Percentiles rank a stretch among this genome's conserved stretches.
Conservation (phyloP, 2,888 invertebrate species). For the Apoda limacodes region DNA sequence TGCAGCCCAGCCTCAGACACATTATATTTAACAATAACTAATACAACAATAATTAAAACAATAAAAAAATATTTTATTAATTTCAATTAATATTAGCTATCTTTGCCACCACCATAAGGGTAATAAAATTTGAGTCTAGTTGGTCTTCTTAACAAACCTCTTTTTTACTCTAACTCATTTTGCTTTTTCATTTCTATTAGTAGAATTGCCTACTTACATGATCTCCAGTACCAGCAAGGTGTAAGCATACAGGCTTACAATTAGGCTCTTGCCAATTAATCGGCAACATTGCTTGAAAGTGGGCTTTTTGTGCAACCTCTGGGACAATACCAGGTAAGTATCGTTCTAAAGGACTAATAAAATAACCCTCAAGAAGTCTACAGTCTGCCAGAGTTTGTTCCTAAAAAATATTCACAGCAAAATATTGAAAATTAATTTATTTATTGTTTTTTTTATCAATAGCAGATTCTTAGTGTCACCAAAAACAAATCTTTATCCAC, state of each 20-base stretch:
- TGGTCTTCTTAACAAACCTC: too few relatives aligned
- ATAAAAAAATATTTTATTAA: too few relatives aligned
- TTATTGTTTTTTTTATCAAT: not conserved
- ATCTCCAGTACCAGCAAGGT: constrained; percentile 98
- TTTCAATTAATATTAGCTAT: too few relatives aligned
- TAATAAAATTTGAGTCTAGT: too few relatives aligned
- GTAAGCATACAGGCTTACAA: constrained; percentile 89
- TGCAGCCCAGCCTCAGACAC: too few relatives aligned
- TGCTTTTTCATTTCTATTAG: too few relatives aligned
- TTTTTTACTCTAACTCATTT: too few relatives aligned
- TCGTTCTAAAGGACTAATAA: constrained; percentile 84
- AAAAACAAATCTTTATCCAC: too few relatives aligned
- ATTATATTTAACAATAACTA: too few relatives aligned
- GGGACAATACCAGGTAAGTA: constrained; percentile 90
- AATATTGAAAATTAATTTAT: constrained; percentile 5
- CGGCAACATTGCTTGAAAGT: constrained; percentile 85
- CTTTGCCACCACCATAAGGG: too few relatives aligned
- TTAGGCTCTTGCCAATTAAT: constrained; percentile 78
- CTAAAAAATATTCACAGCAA: constrained; percentile 41
- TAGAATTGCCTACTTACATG: constrained; percentile 78
- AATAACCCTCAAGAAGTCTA: constrained; percentile 86
- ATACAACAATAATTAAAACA: too few relatives aligned
- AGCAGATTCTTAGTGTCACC: not conserved
- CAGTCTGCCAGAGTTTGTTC: constrained; percentile 81
- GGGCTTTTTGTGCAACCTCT: constrained; percentile 82